Conservation (phyloP, 1,140 invertebrate species). For the Anastatus disparis region DNA sequence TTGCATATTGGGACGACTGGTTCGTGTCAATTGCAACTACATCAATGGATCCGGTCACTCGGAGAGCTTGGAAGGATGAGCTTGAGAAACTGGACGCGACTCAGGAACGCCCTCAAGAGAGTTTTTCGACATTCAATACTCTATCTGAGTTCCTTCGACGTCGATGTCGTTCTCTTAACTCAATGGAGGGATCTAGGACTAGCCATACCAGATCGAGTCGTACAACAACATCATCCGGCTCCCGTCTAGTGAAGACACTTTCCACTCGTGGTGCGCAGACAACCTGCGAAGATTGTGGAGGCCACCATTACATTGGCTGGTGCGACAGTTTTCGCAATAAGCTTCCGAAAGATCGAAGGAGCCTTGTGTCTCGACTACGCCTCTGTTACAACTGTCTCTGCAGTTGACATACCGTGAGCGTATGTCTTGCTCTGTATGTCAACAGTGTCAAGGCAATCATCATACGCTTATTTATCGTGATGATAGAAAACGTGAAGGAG, state of each 20-base stretch:
- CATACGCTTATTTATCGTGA: background rate
- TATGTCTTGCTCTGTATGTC: background rate
- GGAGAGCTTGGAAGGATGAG: background rate
- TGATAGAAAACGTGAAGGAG: background rate
- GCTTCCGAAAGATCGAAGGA: background rate
- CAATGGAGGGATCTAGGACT: background rate
- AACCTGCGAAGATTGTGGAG: too few relatives aligned
- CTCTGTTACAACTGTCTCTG: constrained; percentile 8
- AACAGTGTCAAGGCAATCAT: background rate
- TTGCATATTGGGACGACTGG: too few relatives aligned
- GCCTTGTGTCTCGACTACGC: background rate
- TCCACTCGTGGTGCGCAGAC: too few relatives aligned
- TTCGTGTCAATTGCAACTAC: too few relatives aligned
- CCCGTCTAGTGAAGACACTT: too few relatives aligned
- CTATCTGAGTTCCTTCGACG: background rate
- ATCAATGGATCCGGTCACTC: background rate
- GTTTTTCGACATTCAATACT: background rate
- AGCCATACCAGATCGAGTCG: too few relatives aligned
- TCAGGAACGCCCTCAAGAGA: background rate
- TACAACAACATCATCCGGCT: too few relatives aligned
- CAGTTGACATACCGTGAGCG: background rate
- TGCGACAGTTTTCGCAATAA: background rate
- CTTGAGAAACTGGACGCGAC: background rate
- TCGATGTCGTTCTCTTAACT: background rate
- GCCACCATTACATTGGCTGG: background rate